phyloP scores from a whole-genome alignment of 1,140 invertebrate species.

The Argopecten irradians region DNA sequence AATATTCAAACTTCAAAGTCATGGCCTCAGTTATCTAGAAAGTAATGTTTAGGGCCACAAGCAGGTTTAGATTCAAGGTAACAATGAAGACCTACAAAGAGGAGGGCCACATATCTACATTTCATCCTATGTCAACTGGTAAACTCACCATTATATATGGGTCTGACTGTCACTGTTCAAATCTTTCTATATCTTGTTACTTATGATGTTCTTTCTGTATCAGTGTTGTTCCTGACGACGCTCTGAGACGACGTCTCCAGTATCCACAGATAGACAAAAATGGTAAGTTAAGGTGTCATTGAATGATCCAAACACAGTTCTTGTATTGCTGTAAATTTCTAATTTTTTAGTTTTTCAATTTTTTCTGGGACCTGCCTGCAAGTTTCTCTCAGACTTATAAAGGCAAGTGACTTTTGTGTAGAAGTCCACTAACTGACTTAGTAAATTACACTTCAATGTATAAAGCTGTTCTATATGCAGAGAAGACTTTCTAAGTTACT shows the following conservation, averaged over 20 bases:
- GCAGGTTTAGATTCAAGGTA: background rate
- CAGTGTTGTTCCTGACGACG: slow-evolving; percentile 61
- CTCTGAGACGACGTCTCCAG: slow-evolving; percentile 62
- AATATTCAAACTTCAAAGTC: background rate
- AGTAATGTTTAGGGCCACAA: background rate
- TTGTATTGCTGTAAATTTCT: too few relatives aligned
- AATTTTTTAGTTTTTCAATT: too few relatives aligned
- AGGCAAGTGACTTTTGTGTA: too few relatives aligned
- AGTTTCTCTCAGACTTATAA: too few relatives aligned
- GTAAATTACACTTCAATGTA: background rate
- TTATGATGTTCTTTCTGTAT: slow-evolving; percentile 38
- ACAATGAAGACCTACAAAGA: background rate
- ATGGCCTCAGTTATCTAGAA: background rate
- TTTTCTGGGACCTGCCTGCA: too few relatives aligned
- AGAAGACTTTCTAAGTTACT: too few relatives aligned
- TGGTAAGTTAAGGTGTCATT: slow-evolving; percentile 57
- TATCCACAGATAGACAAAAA: slow-evolving; percentile 72
- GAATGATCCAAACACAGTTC: too few relatives aligned
- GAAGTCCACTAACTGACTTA: background rate
- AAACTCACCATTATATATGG: background rate
- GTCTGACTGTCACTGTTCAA: background rate
- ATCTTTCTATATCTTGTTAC: background rate
- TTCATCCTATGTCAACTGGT: background rate
- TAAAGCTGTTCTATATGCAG: background rate
- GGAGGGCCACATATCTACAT: background rate